Conservation (phyloP, 2,888 invertebrate species). For the Iphiclides podalirius region DNA sequence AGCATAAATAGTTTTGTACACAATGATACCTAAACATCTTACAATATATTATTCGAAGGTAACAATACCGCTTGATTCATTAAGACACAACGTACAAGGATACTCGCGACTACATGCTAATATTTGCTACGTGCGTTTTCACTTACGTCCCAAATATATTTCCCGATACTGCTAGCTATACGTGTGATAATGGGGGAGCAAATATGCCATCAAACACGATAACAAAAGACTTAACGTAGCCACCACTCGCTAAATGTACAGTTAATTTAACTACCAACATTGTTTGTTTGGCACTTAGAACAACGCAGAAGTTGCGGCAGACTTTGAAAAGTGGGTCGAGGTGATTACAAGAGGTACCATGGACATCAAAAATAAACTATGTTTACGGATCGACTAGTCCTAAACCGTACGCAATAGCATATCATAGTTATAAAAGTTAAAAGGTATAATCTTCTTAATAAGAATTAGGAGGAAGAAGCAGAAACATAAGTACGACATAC, state of each 20-base stretch:
- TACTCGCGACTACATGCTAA: neutral
- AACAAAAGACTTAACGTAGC: neutral
- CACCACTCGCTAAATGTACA: neutral
- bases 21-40: too few relatives aligned
- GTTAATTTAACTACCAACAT: neutral
- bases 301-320: neutral
- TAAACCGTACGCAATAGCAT: too few relatives aligned
- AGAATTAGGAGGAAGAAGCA: too few relatives aligned
- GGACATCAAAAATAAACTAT: neutral
- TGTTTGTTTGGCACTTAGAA: constrained; percentile 11
- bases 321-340: neutral
- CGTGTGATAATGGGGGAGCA: constrained; percentile 15
- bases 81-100: neutral
- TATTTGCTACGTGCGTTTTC: constrained; percentile 12
- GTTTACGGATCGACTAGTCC: too few relatives aligned
- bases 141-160: constrained; percentile 10
- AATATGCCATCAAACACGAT: constrained; percentile 19
- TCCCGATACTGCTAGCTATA: constrained; percentile 7
- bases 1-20: too few relatives aligned
- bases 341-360: neutral
- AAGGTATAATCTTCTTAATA: too few relatives aligned
- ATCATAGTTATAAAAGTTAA: too few relatives aligned
- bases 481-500: too few relatives aligned
- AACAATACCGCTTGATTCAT: too few relatives aligned
- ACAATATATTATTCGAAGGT: too few relatives aligned